Evolutionary conservation across 1,140 invertebrate species (phyloP).

Genomic region (Lysiphlebus fabarum): DNA sequence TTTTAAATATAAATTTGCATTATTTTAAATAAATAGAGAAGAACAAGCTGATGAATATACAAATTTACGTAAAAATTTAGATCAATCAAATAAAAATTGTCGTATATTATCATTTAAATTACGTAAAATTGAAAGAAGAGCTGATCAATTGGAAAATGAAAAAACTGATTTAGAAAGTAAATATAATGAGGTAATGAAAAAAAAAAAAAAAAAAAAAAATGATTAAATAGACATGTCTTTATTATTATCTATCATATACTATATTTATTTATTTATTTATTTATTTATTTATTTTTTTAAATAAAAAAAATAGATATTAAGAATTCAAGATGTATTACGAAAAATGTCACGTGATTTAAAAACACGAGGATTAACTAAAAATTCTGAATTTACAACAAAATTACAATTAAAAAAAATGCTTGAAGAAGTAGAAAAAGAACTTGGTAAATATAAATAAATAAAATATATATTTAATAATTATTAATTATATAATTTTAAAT

Average conservation of each 20-base stretch:
- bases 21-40: conserved; percentile 61
- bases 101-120: conserved; percentile 97
- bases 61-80: conserved; percentile 87
- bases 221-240: no score
- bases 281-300: conserved; percentile 38
- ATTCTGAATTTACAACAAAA: conserved; percentile 68
- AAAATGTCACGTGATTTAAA: conserved; percentile 64
- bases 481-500: no score
- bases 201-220: no score
- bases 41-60: conserved; percentile 97
- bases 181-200: conserved; percentile 67
- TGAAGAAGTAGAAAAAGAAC: conserved; percentile 75
- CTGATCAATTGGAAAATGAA: conserved; percentile 85
- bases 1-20: neutral
- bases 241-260: no score
- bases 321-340: conserved; percentile 47
- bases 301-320: conserved; percentile 61
- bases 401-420: conserved; percentile 73
- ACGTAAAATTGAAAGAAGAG: conserved; percentile 88
- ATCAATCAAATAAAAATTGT: conserved; percentile 97
- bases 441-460: conserved; percentile 55
- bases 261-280: no score
- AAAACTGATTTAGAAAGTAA: conserved; percentile 71
- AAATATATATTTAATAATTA: neutral
- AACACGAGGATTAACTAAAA: conserved; percentile 64